Evolutionary conservation across 2,113 vertebrate genomes (phyloP).

Genomic region (Poicephalus gulielmi): DNA sequence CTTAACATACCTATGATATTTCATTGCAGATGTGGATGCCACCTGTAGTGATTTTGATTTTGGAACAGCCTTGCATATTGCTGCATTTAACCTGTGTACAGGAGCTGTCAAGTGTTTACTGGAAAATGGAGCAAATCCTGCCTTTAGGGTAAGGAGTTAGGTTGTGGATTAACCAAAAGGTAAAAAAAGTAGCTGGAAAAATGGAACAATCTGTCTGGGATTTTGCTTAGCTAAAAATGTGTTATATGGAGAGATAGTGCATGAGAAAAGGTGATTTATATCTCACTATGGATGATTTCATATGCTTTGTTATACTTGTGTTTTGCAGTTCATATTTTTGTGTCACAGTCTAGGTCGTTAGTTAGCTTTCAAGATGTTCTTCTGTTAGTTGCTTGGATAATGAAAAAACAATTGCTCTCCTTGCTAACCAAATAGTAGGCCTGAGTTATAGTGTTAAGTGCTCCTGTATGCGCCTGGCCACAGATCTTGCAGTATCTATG

Average conservation of each 20-base stretch:
- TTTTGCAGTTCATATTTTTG: neutral
- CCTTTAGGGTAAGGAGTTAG: conserved; percentile 87
- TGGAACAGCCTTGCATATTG: conserved; percentile 95
- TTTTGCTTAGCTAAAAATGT: neutral
- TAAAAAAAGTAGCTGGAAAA: neutral
- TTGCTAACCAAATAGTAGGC: neutral
- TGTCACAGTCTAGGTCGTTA: neutral
- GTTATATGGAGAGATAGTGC: neutral
- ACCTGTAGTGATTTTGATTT: conserved; percentile 98
- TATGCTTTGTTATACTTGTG: neutral
- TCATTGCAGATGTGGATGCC: conserved; percentile 90
- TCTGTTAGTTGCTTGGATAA: neutral
- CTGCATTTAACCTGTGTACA: conserved; percentile 92
- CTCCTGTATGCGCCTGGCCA: neutral
- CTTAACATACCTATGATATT: conserved; percentile 16
- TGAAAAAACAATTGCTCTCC: neutral
- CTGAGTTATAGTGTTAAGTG: neutral
- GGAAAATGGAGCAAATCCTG: conserved; percentile 93
- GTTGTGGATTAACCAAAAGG: neutral
- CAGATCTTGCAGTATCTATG: neutral
- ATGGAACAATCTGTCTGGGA: neutral
- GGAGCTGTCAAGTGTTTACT: conserved; percentile 89
- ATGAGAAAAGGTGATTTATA: neutral
- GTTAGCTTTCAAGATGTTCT: neutral
- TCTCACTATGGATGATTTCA: neutral